Evolutionary conservation across 2,113 vertebrate genomes (phyloP).

Genomic region (Castor canadensis): DNA sequence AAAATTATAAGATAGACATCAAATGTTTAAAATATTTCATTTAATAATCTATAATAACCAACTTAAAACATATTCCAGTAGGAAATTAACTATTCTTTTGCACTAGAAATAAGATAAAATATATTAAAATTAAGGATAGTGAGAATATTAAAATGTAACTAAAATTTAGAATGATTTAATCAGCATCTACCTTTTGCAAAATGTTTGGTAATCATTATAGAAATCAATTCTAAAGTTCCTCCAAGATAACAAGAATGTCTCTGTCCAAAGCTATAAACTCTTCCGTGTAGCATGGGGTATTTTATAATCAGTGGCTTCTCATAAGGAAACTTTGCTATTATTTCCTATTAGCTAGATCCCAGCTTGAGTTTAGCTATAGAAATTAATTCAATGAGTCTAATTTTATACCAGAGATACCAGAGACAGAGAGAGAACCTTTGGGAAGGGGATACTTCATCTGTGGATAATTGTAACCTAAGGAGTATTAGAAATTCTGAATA

Average conservation of each 20-base stretch:
- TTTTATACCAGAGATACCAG: constrained; percentile 32
- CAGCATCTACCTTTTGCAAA: constrained; percentile 39
- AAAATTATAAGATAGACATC: constrained; percentile 31
- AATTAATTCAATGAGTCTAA: not conserved
- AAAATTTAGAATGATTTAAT: constrained; percentile 36
- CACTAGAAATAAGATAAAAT: constrained; percentile 5
- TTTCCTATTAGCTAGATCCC: not conserved
- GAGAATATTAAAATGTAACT: constrained; percentile 49
- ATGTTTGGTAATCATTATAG: not conserved
- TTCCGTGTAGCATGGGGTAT: not conserved
- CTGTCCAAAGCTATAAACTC: constrained; percentile 14
- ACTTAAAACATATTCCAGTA: not conserved
- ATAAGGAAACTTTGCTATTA: not conserved
- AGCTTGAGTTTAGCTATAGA: not conserved
- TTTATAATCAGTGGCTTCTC: not conserved
- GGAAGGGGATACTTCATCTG: not conserved
- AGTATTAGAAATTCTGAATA: not conserved
- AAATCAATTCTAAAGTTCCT: constrained; percentile 5
- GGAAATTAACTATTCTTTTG: constrained; percentile 42
- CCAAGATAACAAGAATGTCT: constrained; percentile 1
- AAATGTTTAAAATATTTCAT: constrained; percentile 19
- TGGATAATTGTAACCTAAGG: not conserved
- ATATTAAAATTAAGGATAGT: constrained; percentile 41
- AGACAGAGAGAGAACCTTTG: not conserved
- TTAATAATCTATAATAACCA: constrained; percentile 5